These are phyloP conservation scores for Phrynocephalus vlangalii DNA, from an alignment of 2,797 vertebrate genomes.

Conservation along the genomic window DNA sequence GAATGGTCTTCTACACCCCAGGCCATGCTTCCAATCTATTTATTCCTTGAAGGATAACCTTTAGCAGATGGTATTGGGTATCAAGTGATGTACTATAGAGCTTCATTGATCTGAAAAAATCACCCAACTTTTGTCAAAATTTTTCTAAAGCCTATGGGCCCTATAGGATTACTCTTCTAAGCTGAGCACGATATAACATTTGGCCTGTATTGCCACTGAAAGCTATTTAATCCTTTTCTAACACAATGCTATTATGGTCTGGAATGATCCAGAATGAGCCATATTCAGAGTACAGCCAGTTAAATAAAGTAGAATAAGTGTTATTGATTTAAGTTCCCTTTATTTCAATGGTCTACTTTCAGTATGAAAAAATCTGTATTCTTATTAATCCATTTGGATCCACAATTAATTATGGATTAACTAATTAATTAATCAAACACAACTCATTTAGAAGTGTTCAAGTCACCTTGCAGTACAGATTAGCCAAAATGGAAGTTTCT, in stretches of 20 bases:
- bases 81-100: slow-evolving; percentile 24
- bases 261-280: neutral
- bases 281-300: neutral
- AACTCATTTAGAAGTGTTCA: slow-evolving; percentile 13
- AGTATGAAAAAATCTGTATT: neutral
- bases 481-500: slow-evolving; percentile 42
- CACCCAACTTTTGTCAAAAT: slow-evolving; percentile 46
- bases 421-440: neutral
- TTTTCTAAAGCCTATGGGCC: slow-evolving; percentile 30
- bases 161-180: slow-evolving; percentile 32
- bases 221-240: neutral
- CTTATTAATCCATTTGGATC: slow-evolving; percentile 26
- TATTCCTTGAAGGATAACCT: no score
- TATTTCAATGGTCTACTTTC: neutral
- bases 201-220: slow-evolving; percentile 31
- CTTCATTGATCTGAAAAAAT: slow-evolving; percentile 35
- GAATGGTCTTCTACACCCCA: no score
- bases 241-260: neutral
- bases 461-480: slow-evolving; percentile 25
- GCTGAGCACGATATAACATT: slow-evolving; percentile 31
- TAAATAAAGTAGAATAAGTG: neutral
- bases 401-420: slow-evolving; percentile 31
- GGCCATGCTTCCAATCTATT: no score
- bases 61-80: neutral
- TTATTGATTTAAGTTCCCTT: neutral